Percentiles rank a stretch among this genome's conserved stretches.
Conservation (phyloP, 2,888 invertebrate genomes). For the Laspeyria flexula region DNA sequence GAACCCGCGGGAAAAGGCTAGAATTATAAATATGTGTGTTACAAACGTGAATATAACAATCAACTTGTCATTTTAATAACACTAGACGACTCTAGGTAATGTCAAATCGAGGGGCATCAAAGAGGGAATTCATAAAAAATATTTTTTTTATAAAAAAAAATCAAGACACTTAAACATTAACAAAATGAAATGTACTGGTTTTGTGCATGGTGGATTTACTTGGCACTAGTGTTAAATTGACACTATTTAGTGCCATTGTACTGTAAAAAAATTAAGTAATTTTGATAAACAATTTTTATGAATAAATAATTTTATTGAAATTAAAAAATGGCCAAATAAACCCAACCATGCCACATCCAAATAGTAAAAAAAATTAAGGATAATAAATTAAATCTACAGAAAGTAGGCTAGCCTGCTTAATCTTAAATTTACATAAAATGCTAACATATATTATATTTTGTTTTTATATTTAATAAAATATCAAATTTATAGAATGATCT, state of each 20-base stretch:
- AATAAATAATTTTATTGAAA: neutral
- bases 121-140: too few relatives aligned
- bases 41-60: constrained; percentile 20
- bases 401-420: constrained; percentile 50
- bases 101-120: constrained; percentile 70
- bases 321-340: constrained; percentile 26
- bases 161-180: too few relatives aligned
- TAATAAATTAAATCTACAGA: constrained; percentile 44
- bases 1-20: too few relatives aligned
- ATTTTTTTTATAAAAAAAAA: too few relatives aligned
- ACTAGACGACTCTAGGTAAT: constrained; percentile 82
- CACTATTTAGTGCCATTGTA: neutral
- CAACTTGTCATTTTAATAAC: constrained; percentile 84
- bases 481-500: constrained; percentile 39
- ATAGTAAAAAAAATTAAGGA: constrained; percentile 42
- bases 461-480: constrained; percentile 45
- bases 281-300: neutral
- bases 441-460: constrained; percentile 59
- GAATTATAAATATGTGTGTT: constrained; percentile 3
- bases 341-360: constrained; percentile 35
- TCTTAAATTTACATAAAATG: constrained; percentile 56
- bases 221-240: neutral
- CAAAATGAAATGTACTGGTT: constrained; percentile 40
- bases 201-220: constrained; percentile 11
- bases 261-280: neutral